Evolutionary conservation across 2,113 vertebrate genomes (phyloP).

Genomic region (Accipiter virgatus): DNA sequence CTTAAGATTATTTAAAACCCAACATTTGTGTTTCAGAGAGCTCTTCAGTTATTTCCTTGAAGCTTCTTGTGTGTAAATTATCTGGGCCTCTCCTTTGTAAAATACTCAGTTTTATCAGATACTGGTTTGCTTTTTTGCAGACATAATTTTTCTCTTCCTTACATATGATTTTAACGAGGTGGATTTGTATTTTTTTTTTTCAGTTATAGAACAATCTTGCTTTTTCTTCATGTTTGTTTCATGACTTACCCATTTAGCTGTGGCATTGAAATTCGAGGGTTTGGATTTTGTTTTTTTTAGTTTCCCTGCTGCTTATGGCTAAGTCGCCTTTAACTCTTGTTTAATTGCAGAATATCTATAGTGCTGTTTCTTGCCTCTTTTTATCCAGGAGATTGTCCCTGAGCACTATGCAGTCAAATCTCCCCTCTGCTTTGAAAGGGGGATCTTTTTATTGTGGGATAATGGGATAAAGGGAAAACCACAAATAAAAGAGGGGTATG

Average conservation of each 20-base stretch:
- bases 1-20: constrained; percentile 24
- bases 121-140: background rate
- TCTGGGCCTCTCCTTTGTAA: constrained; percentile 17
- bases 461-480: too few species aligned
- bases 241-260: background rate
- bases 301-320: background rate
- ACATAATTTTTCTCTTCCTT: background rate
- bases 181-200: background rate
- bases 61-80: constrained; percentile 50
- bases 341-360: background rate
- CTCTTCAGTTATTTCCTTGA: constrained; percentile 46
- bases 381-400: background rate
- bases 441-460: background rate
- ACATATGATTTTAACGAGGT: background rate
- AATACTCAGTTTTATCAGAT: constrained; percentile 16
- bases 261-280: background rate
- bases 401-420: background rate
- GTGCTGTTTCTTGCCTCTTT: background rate
- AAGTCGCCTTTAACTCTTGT: background rate
- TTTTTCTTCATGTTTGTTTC: background rate
- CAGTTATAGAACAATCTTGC: background rate
- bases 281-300: background rate
- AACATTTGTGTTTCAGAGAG: constrained; percentile 50
- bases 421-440: background rate
- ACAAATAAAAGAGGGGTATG: background rate